Base-by-base conservation (phyloP, 92 coral and sea anemone species). In the Epizoanthus rinbou region DNA sequence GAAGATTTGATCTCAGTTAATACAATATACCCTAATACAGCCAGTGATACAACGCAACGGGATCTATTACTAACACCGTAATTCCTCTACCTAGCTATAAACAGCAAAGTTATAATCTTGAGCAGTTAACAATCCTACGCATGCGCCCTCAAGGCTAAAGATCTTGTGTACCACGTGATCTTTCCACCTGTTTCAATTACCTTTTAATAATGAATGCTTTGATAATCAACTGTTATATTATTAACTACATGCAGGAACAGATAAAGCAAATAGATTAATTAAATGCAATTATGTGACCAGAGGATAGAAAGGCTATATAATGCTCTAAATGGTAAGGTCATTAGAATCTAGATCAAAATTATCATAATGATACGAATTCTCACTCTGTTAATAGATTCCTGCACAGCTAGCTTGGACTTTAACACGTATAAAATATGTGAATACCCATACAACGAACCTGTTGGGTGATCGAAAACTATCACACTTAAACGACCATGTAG, bases 331-430 rank as follows among this genome's bases (percentile, higher is more conserved):
- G 31, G 2, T 28, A 28, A 28, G 31, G 31, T 28, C 0, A 3
- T 64, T 64, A 64, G 70, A 64, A 22, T 64, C 70, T 4, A 21
- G 5, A 0, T 18, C 37, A 64, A 64, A 22, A 64, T 64, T 18
- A 64, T 64, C 31, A 64, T 64, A 64, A 64, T 64, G 69, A 64
- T 64, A 64, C 31, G 69, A 64, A 64, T 64, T 18, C 5, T 19
- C 69, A 21, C 22, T 18, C 37, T 64, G 69, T 64, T 64, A 64
- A 64, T 64, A 64, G 0, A 64, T 64, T 64, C 70, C 70, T 6
- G 0, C 70, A 23, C 70, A 64, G 70, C 37, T 24, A 28, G 39
- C 3, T 3, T 64, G 70, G 35, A 1, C 8, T 64, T 64, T 22
- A 64, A 15, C 70, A 5, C 35, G 3, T 24, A 64, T 15, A 64